Evolutionary conservation across 2,113 vertebrate genomes (phyloP).

Genomic region (Rhabdornis inornatus): DNA sequence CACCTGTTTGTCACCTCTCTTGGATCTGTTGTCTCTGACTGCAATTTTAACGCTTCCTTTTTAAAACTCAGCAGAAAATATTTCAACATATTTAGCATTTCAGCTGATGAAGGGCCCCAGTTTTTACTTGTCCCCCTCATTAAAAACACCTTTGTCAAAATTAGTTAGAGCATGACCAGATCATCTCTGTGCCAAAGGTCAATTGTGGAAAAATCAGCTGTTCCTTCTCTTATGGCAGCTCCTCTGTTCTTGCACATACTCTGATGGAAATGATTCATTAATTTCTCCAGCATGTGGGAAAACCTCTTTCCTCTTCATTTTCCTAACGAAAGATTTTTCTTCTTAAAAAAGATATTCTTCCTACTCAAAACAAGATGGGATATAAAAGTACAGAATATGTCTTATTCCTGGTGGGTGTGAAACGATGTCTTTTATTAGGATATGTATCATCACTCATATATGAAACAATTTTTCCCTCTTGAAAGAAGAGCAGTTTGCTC

Average conservation of each 20-base stretch:
- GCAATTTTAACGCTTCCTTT: neutral
- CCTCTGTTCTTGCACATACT: neutral
- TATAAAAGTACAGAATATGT: slow-evolving; percentile 22
- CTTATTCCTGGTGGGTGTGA: slow-evolving; percentile 50
- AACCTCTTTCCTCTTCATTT: slow-evolving; percentile 17
- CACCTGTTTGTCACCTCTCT: neutral
- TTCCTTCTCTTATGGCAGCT: neutral
- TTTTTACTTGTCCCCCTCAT: neutral
- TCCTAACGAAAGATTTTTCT: neutral
- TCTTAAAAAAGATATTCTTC: slow-evolving; percentile 54
- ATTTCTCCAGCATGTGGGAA: neutral
- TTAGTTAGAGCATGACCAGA: neutral
- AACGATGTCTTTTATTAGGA: slow-evolving; percentile 49
- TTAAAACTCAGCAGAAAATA: neutral
- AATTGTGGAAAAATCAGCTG: neutral
- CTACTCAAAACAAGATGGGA: slow-evolving; percentile 44
- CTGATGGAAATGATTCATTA: neutral
- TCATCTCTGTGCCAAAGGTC: neutral
- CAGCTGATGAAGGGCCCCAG: neutral
- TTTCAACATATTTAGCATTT: neutral
- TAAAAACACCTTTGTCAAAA: neutral
- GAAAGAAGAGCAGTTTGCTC: neutral
- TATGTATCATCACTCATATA: slow-evolving; percentile 15
- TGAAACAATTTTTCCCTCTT: slow-evolving; percentile 13
- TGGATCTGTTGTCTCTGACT: neutral